phyloP scores from a whole-genome alignment of 2,113 vertebrate species.

The Scartelaos histophorus region DNA sequence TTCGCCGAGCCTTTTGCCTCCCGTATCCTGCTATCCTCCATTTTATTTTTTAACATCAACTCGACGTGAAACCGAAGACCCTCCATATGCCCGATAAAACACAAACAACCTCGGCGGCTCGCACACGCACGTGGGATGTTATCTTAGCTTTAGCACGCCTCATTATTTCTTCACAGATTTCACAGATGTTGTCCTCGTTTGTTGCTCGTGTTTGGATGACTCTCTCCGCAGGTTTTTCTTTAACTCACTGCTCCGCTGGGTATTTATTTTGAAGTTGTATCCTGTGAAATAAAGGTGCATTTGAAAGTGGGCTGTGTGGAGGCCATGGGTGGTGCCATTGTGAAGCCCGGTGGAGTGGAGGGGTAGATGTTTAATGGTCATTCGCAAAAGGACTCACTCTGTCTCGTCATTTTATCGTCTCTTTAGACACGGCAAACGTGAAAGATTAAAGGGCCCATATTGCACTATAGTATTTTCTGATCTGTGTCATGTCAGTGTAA shows the following conservation, averaged over 20 bases:
- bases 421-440: too few relatives aligned
- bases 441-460: too few relatives aligned
- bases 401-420: too few relatives aligned
- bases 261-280: background rate
- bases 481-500: too few relatives aligned
- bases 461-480: too few relatives aligned
- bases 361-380: background rate
- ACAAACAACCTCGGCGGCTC: background rate
- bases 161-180: background rate
- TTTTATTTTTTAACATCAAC: conserved; percentile 4
- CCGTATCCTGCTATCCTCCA: background rate
- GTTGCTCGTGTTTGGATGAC: background rate
- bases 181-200: background rate
- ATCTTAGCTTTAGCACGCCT: background rate
- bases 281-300: background rate
- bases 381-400: too few relatives aligned
- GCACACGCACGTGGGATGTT: background rate
- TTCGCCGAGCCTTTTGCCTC: background rate
- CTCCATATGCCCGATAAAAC: background rate
- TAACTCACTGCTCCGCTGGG: background rate
- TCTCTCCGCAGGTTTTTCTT: background rate
- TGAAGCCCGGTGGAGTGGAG: background rate
- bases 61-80: conserved; percentile 2
- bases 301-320: background rate
- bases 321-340: background rate